Evolutionary conservation across 2,888 invertebrate species (phyloP).

Genomic region (Lasioglossum calceatum): DNA sequence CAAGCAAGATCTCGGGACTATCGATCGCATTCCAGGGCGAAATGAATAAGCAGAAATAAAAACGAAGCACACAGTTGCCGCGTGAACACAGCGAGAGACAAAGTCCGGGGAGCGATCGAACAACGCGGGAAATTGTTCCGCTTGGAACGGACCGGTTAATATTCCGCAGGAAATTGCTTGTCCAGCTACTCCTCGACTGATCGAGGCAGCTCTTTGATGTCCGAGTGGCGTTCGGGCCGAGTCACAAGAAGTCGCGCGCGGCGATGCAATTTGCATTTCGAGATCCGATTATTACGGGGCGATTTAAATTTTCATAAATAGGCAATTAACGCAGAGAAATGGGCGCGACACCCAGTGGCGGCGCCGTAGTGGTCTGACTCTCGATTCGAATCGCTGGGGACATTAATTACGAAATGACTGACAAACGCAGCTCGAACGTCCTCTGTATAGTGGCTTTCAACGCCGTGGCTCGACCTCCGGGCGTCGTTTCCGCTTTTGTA

Average conservation of each 20-base stretch:
- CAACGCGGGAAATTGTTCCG: constrained; percentile 7
- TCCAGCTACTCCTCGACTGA: not conserved
- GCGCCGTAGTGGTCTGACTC: not conserved
- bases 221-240: not conserved
- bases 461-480: not conserved
- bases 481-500: not conserved
- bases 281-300: constrained; percentile 35
- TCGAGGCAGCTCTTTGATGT: constrained; percentile 38
- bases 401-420: constrained; percentile 36
- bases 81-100: not conserved
- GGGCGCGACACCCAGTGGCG: not conserved
- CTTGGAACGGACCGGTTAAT: constrained; percentile 24
- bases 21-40: not conserved
- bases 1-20: not conserved
- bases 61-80: not conserved
- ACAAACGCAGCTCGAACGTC: not conserved
- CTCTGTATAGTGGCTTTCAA: not conserved
- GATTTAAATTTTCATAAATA: constrained; percentile 40
- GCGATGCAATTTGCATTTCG: constrained; percentile 16
- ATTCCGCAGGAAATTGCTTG: constrained; percentile 37
- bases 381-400: constrained; percentile 15
- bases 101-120: not conserved
- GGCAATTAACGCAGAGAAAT: constrained; percentile 14
- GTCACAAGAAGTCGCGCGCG: constrained; percentile 18
- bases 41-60: not conserved